Base-by-base conservation (phyloP, 2,888 invertebrate genomes). In the Polietes domitor region DNA sequence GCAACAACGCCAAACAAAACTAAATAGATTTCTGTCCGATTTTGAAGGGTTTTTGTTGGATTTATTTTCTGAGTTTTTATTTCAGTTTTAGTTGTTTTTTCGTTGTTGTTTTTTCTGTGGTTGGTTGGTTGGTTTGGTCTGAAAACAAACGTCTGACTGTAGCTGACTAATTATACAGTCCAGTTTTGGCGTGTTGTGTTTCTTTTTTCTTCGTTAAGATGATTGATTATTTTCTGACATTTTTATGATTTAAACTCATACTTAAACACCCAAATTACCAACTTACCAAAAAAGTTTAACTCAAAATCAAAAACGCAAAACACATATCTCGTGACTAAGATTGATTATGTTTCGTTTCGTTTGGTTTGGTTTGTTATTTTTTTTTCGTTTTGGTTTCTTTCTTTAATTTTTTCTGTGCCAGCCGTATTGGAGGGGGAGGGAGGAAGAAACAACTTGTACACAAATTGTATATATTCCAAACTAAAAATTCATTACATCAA, bases 181-280 rank as follows among this genome's bases (percentile, higher is more conserved):
- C 53, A 76, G 9, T 72, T 80, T 61, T 75, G 12, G 26, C 21
- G 7, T 61, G 17, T 53, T 43, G 7, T 41, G 43, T 41, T 43
- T 41, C 12, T 21, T 43, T 61, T 61, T 6, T 32, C 32, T 72
- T 61, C 21, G 15, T 61, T 72, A 6, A 65, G 53, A 77, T 83
- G 83, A 83, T 80, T 80, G 77, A 80, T 83, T 71, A 37, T 74
- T 78, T 72, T 78, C 65, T 72, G 80, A 80, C 77, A 75, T 70
- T 70, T 80, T 77, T 77, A 76, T 74, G 82, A 83, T 68, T 76
- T 83, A 41, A 77, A 72, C 71, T 77, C 71, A 75, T 77, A 71
- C 65, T 80, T 77, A 75, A 83, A 83, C 72, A 80, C 77, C 50
- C 75, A 78, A 80, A 83, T 80, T 80, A 80, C 75, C 58, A 75